Percentiles rank a stretch among this genome's conserved stretches.
Conservation (phyloP, 2,797 vertebrate species). For the Megalops cyprinoides region DNA sequence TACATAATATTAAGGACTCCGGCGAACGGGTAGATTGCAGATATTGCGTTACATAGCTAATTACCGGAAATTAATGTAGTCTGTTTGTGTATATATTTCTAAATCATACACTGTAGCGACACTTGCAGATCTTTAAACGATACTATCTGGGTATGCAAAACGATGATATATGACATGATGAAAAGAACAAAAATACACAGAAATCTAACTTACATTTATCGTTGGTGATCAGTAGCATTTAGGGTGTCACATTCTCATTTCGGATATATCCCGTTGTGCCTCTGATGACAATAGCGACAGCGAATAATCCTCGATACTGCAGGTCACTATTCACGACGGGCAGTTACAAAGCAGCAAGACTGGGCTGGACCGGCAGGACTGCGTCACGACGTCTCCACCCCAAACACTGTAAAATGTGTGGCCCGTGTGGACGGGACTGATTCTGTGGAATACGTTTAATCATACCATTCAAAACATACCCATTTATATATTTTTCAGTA, state of each 20-base stretch:
- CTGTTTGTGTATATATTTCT: no score
- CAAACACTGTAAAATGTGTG: not conserved
- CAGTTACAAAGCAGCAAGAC: not conserved
- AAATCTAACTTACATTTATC: not conserved
- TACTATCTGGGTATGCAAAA: not conserved
- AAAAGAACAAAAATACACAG: not conserved
- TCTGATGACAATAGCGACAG: not conserved
- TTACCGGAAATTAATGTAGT: no score
- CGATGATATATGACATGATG: not conserved
- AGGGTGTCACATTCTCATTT: not conserved
- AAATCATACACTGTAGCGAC: no score
- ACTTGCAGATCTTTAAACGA: not conserved
- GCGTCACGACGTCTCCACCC: slow-evolving; percentile 21
- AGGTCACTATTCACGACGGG: not conserved
- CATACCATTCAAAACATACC: not conserved
- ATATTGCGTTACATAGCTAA: no score
- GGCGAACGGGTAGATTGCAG: no score
- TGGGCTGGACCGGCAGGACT: slow-evolving; percentile 11
- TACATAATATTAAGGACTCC: no score
- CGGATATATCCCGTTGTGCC: not conserved
- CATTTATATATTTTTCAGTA: not conserved
- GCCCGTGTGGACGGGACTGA: not conserved
- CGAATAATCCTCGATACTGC: slow-evolving; percentile 2
- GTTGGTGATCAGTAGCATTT: not conserved
- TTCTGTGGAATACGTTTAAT: not conserved